Evolutionary conservation across 2,797 vertebrate genomes (phyloP), one percentile per base, ranked within the genome.

Genomic region (Phrynocephalus guinanensis): DNA sequence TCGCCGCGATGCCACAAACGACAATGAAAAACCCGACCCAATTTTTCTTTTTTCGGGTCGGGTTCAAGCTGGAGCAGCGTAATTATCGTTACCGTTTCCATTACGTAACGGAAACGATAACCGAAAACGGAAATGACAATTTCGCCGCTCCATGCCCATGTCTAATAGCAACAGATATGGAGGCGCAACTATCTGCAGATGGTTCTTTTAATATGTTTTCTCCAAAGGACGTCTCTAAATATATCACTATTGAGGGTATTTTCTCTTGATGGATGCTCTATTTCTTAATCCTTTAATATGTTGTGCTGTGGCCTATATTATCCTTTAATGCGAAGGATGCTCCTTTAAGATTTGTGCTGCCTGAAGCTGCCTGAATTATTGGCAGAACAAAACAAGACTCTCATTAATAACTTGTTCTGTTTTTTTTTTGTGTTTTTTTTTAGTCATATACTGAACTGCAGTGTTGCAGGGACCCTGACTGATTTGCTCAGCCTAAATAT

Each of bases 141-240:
- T n/a, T n/a, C n/a, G n/a, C n/a, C n/a, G n/a, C n/a, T n/a, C n/a
- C n/a, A n/a, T n/a, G n/a, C n/a, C n/a, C n/a, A n/a, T n/a, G n/a
- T n/a, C n/a, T n/a, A n/a, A 1, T 82, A 18, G 38, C 81, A 85
- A 1, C 33, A 2, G 11, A 75, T 79, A 28, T 33, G 52, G 24
- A 84, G 71, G 52, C 0, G 60, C 44, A 13, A 70, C 38, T 80
- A 67, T 72, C n/a, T 73, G 28, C 10, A 66, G 70, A 56, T 18
- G 2, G 70, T 22, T 52, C 88, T 67, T 79, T 86, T 87, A 84
- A 75, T 89, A 16, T 9, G 28, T 56, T 77, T n/a, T 82, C 20
- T 68, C 5, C 68, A 38, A 75, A 0, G 6, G 3, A 56, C 82
- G 68, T 30, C 70, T 38, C 79, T 72, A 89, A 85, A 77, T 66